Conservation (phyloP, 2,797 vertebrate genomes). For the Orientallactaga sibirica region DNA sequence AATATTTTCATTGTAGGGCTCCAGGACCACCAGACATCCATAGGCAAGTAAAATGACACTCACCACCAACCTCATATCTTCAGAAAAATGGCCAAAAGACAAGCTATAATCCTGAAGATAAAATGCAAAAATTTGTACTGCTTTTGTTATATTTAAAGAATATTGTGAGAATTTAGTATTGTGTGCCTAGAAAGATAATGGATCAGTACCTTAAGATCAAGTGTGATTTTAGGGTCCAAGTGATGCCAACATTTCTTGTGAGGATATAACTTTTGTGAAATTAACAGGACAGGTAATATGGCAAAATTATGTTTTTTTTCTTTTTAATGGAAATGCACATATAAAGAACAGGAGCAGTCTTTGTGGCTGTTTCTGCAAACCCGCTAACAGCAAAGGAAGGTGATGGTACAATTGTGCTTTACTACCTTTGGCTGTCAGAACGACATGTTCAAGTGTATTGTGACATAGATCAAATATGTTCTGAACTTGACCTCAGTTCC, state of each 20-base stretch:
- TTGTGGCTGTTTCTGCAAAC: neutral
- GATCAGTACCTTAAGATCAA: no score
- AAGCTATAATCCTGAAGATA: neutral
- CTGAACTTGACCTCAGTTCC: neutral
- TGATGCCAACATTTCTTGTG: neutral
- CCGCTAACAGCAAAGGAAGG: neutral
- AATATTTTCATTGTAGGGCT: neutral
- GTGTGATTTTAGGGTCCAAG: neutral
- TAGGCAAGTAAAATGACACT: neutral
- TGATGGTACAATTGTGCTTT: neutral
- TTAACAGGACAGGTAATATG: neutral
- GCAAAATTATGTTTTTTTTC: neutral
- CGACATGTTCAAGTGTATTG: neutral
- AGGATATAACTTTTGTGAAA: constrained; percentile 33
- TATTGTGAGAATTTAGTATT: neutral
- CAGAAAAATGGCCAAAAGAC: constrained; percentile 21
- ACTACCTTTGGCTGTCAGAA: neutral
- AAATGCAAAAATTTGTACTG: neutral
- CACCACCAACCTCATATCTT: neutral
- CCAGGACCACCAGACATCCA: neutral
- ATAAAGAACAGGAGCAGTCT: neutral
- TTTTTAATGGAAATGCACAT: neutral
- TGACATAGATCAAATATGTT: neutral
- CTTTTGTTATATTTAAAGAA: neutral
- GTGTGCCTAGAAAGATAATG: no score